These are phyloP conservation scores for Harlomillsia oculata DNA, from an alignment of 1,140 invertebrate genomes.

Conservation along the genomic window DNA sequence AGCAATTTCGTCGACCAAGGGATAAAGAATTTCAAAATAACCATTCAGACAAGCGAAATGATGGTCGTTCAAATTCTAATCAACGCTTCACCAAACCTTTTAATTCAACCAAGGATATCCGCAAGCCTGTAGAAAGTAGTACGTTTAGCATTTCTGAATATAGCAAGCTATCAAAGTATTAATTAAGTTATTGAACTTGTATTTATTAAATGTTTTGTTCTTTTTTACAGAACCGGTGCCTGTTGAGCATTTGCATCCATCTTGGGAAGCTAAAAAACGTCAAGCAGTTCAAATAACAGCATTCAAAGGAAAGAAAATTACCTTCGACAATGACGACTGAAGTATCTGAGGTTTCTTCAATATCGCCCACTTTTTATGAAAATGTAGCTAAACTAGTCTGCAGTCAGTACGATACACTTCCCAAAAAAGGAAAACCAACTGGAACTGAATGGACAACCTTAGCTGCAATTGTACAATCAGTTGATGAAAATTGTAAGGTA, in stretches of 20 bases:
- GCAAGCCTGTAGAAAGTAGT: no score
- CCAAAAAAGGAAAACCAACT: constrained; percentile 68
- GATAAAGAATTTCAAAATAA: no score
- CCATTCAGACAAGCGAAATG: no score
- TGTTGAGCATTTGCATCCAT: constrained; percentile 39
- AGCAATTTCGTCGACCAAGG: no score
- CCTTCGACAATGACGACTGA: constrained; percentile 35
- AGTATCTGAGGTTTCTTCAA: not conserved
- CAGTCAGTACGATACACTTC: constrained; percentile 53
- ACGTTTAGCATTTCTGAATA: no score
- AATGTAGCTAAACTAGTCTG: constrained; percentile 50
- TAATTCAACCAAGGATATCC: no score
- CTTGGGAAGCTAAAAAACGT: constrained; percentile 42
- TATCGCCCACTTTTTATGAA: constrained; percentile 36
- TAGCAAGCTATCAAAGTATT: no score
- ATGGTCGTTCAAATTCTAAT: no score
- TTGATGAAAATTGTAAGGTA: constrained; percentile 47
- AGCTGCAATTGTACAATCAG: constrained; percentile 54
- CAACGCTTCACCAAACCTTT: no score
- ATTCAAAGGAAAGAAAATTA: constrained; percentile 42
- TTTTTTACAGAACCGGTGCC: not conserved
- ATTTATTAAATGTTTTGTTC: no score
- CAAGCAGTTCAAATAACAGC: constrained; percentile 33
- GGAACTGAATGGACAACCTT: constrained; percentile 73
- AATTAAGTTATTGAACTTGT: no score